Base-by-base conservation (phyloP, 1,140 invertebrate genomes). In the Coelopa frigida region DNA sequence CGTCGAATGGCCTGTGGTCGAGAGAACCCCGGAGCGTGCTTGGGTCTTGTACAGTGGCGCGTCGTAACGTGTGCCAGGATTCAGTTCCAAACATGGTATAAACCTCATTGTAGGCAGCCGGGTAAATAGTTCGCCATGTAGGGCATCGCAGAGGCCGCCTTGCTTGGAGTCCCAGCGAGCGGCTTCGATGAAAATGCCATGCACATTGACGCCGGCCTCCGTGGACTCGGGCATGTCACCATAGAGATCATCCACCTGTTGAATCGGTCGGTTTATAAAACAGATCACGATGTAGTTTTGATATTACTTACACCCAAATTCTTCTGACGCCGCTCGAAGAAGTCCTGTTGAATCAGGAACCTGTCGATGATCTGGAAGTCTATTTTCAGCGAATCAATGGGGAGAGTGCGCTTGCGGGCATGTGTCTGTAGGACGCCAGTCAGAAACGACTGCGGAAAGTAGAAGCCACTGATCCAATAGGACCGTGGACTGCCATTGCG, bases 381-480 rank as follows among this genome's bases (percentile, higher is more conserved):
- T 54, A 92, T 86, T 63, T 82, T 82, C 1, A 94, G 71, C 40
- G 84, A 79, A 71, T 94, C 90, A 24, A 94, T 92, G 2, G 91
- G 88, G 35, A 88, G 76, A 24, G 81, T 76, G 52, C 89, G 86
- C 56, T 85, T 85, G 27, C 90, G 73, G 2, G 89, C 86, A 68
- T 83, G 84, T 1, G 89, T 89, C 71, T 94, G 91, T 38, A 92
- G 70, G 12, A 84, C 78, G 4, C 87, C 89, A 5, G 90, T 94
- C 44, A 94, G 75, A 59, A 94, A 88, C 29, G 89, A 89, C 77
- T 94, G 90, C 0, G 89, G 89, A 63, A 92, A 94, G 67, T 88
- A 94, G 57, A 94, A 82, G 14, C 90, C 91, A 29, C 89, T 88
- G 23, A 94, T 68, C 91, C 90, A 94, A 60, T 82, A 93, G 5